phyloP scores from a whole-genome alignment of 2,888 invertebrate genomes.

The Thumatha senex region DNA sequence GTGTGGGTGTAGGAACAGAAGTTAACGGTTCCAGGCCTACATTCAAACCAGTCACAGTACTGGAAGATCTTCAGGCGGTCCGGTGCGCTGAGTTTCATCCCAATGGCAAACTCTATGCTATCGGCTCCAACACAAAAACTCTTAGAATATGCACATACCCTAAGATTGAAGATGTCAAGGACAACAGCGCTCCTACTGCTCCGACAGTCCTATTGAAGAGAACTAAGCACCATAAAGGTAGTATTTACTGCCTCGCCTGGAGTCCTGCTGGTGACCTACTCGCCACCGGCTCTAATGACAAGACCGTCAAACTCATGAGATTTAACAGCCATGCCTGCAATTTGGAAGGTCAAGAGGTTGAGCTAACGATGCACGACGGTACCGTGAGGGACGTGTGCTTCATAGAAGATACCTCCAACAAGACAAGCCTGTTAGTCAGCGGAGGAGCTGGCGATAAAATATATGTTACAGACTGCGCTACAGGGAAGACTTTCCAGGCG shows the following conservation, averaged over 20 bases:
- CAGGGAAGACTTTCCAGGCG: conserved; percentile 96
- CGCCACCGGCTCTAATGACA: conserved; percentile 99
- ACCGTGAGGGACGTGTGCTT: conserved; percentile 98
- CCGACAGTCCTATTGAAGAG: conserved; percentile 97
- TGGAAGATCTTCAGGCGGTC: conserved; percentile 98
- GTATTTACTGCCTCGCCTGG: conserved; percentile 99
- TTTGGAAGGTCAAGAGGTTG: conserved; percentile 92
- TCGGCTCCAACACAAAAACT: conserved; percentile 99
- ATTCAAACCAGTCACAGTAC: conserved; percentile 94
- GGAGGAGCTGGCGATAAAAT: conserved; percentile 99
- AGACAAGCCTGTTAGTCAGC: conserved; percentile 95
- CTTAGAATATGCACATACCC: conserved; percentile 98
- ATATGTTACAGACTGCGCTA: conserved; percentile 98
- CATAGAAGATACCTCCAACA: conserved; percentile 96
- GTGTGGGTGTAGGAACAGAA: conserved; percentile 60
- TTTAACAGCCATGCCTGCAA: conserved; percentile 96
- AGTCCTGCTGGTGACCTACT: conserved; percentile 97
- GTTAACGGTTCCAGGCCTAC: conserved; percentile 85
- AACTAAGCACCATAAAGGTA: conserved; percentile 98
- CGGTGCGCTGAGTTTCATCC: conserved; percentile 99
- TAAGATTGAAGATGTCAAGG: conserved; percentile 92
- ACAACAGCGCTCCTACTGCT: conserved; percentile 92
- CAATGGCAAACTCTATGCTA: conserved; percentile 96
- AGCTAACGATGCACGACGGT: conserved; percentile 98
- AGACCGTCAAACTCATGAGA: conserved; percentile 97